Evolutionary conservation across 1,140 invertebrate genomes (phyloP).

Genomic region (Popillia japonica): DNA sequence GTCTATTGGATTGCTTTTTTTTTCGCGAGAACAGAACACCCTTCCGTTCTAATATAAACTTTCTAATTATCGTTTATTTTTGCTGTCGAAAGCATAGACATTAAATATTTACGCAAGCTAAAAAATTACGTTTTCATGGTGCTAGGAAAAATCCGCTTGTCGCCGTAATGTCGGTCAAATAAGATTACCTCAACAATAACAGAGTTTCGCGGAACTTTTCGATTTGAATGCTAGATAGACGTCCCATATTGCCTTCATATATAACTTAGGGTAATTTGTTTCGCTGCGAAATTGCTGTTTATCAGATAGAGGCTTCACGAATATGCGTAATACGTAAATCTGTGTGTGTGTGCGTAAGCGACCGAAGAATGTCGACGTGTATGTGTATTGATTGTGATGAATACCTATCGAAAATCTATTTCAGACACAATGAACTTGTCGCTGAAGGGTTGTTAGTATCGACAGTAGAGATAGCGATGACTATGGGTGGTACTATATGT

Average conservation of each 20-base stretch:
- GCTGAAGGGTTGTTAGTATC: background rate
- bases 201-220: background rate
- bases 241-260: background rate
- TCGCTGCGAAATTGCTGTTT: constrained; percentile 6
- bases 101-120: background rate
- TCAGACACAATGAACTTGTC: constrained; percentile 26
- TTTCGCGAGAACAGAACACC: too few relatives aligned
- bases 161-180: background rate
- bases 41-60: background rate
- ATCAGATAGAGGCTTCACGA: constrained; percentile 10
- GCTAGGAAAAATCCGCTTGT: background rate
- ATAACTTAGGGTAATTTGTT: constrained; percentile 19
- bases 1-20: too few relatives aligned
- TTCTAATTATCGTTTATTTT: background rate
- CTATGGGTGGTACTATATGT: background rate
- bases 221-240: background rate
- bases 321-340: too few relatives aligned
- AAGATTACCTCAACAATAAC: background rate
- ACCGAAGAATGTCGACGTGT: background rate
- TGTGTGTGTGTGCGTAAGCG: background rate
- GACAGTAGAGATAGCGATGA: background rate
- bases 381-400: constrained; percentile 27
- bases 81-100: background rate
- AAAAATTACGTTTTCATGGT: background rate
- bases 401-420: constrained; percentile 24